Evolutionary conservation across 2,888 invertebrate species (phyloP), one percentile per base, ranked within the genome.

Genomic region (Athalia circularis): DNA sequence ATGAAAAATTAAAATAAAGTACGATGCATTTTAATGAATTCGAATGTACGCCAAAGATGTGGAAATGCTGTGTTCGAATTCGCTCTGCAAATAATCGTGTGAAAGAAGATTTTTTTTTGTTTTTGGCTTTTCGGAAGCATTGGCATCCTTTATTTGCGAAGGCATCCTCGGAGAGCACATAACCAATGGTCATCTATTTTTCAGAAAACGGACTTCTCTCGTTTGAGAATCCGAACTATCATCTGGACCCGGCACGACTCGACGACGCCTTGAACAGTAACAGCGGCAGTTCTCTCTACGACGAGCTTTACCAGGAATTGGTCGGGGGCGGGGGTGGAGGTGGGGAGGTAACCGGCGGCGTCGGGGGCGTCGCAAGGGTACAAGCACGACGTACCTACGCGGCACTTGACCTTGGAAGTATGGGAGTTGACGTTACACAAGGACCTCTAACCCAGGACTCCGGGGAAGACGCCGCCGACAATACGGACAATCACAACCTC

Each of bases 221-320:
- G 86, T 97, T 97, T 92, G 96, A 97, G 92, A 97, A 97, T 91
- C 97, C 97, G 47, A 97, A 97, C 92, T 97, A 97, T 91, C 96
- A 96, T 88, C 91, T 96, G 92, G 95, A 95, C 88, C 95, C 95
- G 79, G 93, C 94, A 65, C 93, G 95, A 6, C 92, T 96, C 87
- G 95, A 95, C 91, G 95, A 96, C 85, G 95, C 95, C 74, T 92
- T 94, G 86, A 94, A 94, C 89, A 94, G 93, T 84, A 94, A 94
- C 90, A 92, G 92, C 83, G 92, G 92, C 76, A 92, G 92, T 80
- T 92, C 92, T 68, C 89, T 95, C 82, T 95, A 95, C 92, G 94
- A 94, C 86, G 95, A 95, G 86, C 92, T 95, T 79, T 95, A 95
- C 91, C 91, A 92, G 80, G 93, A 93, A 86, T 92, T 90, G 80